Evolutionary conservation across 1,140 invertebrate genomes (phyloP), one percentile per base, ranked within the genome.

Genomic region (Zaprionus gabonicus): DNA sequence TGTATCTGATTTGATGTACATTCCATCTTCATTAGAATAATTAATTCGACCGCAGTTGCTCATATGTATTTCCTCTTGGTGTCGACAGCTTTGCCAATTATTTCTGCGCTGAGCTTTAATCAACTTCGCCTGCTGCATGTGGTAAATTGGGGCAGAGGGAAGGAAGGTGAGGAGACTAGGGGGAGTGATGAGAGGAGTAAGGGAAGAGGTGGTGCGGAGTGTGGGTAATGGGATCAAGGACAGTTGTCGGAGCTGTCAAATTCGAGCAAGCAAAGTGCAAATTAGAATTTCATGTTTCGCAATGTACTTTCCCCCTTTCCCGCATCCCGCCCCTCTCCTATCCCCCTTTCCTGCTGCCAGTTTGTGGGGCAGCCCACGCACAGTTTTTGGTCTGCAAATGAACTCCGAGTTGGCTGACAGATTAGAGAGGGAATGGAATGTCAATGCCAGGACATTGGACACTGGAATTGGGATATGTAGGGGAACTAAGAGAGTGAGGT

Each of bases 11-110:
- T 34, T 34, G 31, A 34, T 34, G 31, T 34, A 10, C 31, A 34
- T 34, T 27, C 41, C 38, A 77, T 66, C 55, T 68, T 70, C 62
- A 69, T 64, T 69, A 53, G 70, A 68, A 64, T 75, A 83, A 78
- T 80, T 88, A 83, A 88, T 88, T 69, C 51, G 70, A 70, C 72
- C 83, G 34, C 55, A 76, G 68, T 36, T 25, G 59, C 36, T 34
- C 31, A 10, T 10, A 34, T 34, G 15, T 58, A 71, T 64, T 71
- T 77, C 9, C 31, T 38, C n/a, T 38, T 36, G 49, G 28, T 46
- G 28, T 46, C 53, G n/a, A 44, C 20, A 38, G 46, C 17, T 57
- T 60, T 69, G 38, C 41, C 27, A 60, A 15, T 46, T 27, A 68
- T 27, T 20, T 6, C 38, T 27, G 12, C 13, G 17, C 15, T 28